Conservation (phyloP, 2,888 invertebrate genomes). For the Drosophila kambysellisi region DNA sequence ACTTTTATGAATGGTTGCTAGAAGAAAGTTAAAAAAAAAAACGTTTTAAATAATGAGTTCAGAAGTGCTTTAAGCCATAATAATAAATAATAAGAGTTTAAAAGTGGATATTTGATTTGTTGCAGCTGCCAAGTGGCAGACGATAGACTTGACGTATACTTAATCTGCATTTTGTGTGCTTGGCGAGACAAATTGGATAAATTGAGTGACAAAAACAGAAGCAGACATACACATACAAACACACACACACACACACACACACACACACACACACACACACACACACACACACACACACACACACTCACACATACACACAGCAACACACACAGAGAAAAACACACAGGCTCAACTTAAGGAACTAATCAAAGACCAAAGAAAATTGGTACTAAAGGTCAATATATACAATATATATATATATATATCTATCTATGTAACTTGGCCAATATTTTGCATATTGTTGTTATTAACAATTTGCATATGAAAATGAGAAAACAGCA, state of each 20-base stretch:
- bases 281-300: neutral
- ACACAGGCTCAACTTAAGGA: neutral
- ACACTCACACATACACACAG: too few relatives aligned
- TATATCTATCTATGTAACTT: slow-evolving; percentile 11
- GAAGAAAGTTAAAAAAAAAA: neutral
- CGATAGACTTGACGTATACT: slow-evolving; percentile 35
- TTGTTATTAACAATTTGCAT: slow-evolving; percentile 56
- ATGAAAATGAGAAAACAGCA: slow-evolving; percentile 40
- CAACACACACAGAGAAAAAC: neutral
- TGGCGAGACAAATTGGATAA: slow-evolving; percentile 1
- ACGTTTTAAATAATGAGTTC: neutral
- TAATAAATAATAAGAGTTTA: neutral
- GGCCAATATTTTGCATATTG: slow-evolving; percentile 38
- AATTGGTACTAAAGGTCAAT: slow-evolving; percentile 1
- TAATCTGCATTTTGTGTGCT: slow-evolving; percentile 19
- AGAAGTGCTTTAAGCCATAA: neutral
- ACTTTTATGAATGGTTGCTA: neutral
- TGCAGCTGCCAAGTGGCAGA: slow-evolving; percentile 7
- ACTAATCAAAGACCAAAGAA: neutral
- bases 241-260: slow-evolving; percentile 1
- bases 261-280: neutral
- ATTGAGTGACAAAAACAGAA: neutral
- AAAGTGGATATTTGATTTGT: neutral
- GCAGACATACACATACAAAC: neutral
- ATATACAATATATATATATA: neutral